Evolutionary conservation across 1,140 invertebrate genomes (phyloP), one percentile per base, ranked within the genome.

Genomic region (Homarus americanus): DNA sequence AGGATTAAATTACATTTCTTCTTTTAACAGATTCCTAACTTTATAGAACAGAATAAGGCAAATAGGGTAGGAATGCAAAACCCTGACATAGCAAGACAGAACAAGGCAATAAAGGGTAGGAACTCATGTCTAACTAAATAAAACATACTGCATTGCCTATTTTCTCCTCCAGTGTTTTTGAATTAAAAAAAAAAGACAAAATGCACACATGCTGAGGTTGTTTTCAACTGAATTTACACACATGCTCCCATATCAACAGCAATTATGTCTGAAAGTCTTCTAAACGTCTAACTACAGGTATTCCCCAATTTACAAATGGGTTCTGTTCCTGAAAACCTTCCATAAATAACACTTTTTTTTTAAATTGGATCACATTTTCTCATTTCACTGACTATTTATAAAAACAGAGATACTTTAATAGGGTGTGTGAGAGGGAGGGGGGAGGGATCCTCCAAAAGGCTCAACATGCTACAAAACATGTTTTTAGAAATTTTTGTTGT

Each of bases 181-280:
- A 73, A n/a, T 36, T 73, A 36, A 73, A 3, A 3, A 69, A n/a
- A 9, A 34, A 10, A 40, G 73, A 76, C 73, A 76, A 76, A 76
- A 40, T 76, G 73, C 73, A 76, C 73, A 76, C 17, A 76, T 76
- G 73, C 73, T 76, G 73, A 76, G 73, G 40, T 41, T 76, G 40
- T 38, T 40, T 76, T 20, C 38, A 3, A n/a, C 15, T 20, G 7
- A 24, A 40, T n/a, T 41, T 76, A 24, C 17, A 69, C 20, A n/a
- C n/a, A n/a, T n/a, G n/a, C n/a, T 58, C 24, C 4, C 44, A 24
- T 49, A 0, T 58, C 53, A 58, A 58, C 17, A 58, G 17, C 17
- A 58, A 58, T 58, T 15, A 15, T 20, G 24, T 20, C 24, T 58
- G 20, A 58, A 58, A 58, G 24, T 4, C 17, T 58, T 58, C 12